These are phyloP conservation scores for Pseudomugil tenellus DNA, from an alignment of 2,797 vertebrate genomes.

Conservation along the genomic window DNA sequence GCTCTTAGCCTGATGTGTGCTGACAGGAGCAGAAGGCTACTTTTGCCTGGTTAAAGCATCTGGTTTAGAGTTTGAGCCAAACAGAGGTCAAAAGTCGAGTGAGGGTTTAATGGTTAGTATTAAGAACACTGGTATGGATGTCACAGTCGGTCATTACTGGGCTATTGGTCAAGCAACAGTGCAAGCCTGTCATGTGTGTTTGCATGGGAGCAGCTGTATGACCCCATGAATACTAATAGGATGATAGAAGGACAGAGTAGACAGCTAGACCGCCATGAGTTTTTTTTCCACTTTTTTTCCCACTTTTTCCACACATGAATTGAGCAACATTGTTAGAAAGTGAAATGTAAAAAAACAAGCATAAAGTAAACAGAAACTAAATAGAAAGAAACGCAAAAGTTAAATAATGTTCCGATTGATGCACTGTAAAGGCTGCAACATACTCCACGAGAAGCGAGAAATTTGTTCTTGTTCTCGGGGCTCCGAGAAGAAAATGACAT, in stretches of 20 bases:
- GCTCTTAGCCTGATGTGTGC: conserved; percentile 17
- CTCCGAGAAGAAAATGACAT: no score
- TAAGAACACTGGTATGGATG: conserved; percentile 35
- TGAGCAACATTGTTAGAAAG: no score
- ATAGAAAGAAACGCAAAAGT: no score
- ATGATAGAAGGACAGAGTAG: conserved; percentile 17
- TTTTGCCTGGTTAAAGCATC: conserved; percentile 60
- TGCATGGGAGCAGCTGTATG: conserved; percentile 25
- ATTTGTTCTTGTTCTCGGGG: no score
- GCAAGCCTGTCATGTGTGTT: conserved; percentile 36
- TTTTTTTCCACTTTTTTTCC: no score
- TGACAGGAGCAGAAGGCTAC: conserved; percentile 28
- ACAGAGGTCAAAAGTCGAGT: conserved; percentile 52
- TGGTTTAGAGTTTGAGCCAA: conserved; percentile 51
- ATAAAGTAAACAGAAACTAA: no score
- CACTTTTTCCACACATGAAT: no score
- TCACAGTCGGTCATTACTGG: conserved; percentile 38
- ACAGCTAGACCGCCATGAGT: conserved; percentile 27
- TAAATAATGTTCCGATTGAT: no score
- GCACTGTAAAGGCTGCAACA: no score
- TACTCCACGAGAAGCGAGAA: no score
- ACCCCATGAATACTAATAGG: conserved; percentile 66
- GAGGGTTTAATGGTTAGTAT: conserved; percentile 60
- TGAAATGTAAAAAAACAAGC: no score
- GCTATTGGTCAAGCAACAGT: conserved; percentile 33